Percentiles rank a stretch among this genome's conserved stretches.
Evolutionary conservation across 1,140 invertebrate species (phyloP).

Genomic region (Cotesia typhae): DNA sequence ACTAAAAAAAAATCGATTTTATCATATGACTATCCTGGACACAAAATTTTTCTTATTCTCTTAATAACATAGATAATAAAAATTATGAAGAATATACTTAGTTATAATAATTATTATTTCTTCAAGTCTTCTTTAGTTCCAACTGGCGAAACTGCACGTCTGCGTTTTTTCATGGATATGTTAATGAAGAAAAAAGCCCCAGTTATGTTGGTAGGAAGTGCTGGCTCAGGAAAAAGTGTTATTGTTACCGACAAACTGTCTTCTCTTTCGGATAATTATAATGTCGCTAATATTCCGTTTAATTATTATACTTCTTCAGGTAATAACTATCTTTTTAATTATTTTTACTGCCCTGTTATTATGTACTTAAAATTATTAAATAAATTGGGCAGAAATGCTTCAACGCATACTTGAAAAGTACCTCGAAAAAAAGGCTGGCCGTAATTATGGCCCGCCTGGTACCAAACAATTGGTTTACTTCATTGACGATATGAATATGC

Average conservation of each 20-base stretch:
- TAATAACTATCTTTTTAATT: slow-evolving; percentile 45
- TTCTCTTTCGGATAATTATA: slow-evolving; percentile 78
- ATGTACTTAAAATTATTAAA: slow-evolving; percentile 6
- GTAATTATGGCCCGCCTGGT: slow-evolving; percentile 91
- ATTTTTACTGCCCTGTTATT: slow-evolving; percentile 7
- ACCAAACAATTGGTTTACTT: slow-evolving; percentile 93
- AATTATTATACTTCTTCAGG: slow-evolving; percentile 96
- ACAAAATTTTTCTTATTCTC: too few species aligned
- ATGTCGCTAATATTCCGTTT: slow-evolving; percentile 88
- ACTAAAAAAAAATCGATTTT: too few species aligned
- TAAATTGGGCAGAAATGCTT: slow-evolving; percentile 74
- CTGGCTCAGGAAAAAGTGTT: slow-evolving; percentile 89
- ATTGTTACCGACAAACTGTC: slow-evolving; percentile 86
- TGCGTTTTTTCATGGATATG: slow-evolving; percentile 90
- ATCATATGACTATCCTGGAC: too few species aligned
- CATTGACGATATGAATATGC: slow-evolving; percentile 97
- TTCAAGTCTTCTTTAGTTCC: slow-evolving; percentile 80
- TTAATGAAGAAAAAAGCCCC: slow-evolving; percentile 83
- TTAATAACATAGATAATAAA: too few species aligned
- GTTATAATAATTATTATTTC: slow-evolving; percentile 21
- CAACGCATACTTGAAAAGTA: slow-evolving; percentile 92
- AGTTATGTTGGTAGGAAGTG: slow-evolving; percentile 89
- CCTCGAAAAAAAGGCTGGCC: slow-evolving; percentile 93
- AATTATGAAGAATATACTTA: too few species aligned
- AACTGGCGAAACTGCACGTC: slow-evolving; percentile 87